These are phyloP conservation scores for Busseola fusca DNA, from an alignment of 2,888 invertebrate species.

Conservation along the genomic window DNA sequence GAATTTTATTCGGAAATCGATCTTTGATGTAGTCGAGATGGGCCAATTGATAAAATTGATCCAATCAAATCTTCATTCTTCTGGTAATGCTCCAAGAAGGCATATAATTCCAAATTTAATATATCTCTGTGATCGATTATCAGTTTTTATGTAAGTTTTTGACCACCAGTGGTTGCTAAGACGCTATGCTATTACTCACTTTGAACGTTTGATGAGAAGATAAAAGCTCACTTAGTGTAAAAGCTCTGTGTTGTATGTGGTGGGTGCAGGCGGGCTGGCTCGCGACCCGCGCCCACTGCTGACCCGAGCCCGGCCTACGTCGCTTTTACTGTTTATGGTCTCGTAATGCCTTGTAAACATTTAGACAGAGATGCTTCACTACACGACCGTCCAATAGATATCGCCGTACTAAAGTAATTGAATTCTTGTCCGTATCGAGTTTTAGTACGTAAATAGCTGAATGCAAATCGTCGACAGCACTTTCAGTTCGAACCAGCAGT, in stretches of 20 bases:
- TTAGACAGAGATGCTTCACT: slow-evolving; percentile 76
- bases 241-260: slow-evolving; percentile 60
- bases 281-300: slow-evolving; percentile 60
- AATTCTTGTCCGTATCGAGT: slow-evolving; percentile 65
- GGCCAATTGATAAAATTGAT: slow-evolving; percentile 39
- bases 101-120: slow-evolving; percentile 28
- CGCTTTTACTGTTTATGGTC: slow-evolving; percentile 73
- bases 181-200: slow-evolving; percentile 46
- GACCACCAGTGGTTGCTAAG: slow-evolving; percentile 13
- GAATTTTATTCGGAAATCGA: slow-evolving; percentile 39
- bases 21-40: slow-evolving; percentile 34
- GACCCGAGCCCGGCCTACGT: slow-evolving; percentile 74
- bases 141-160: slow-evolving; percentile 22
- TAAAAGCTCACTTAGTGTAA: slow-evolving; percentile 55
- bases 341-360: slow-evolving; percentile 76
- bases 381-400: slow-evolving; percentile 74
- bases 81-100: slow-evolving; percentile 6
- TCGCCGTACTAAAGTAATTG: slow-evolving; percentile 70
- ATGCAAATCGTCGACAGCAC: slow-evolving; percentile 69
- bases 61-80: slow-evolving; percentile 31
- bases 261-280: slow-evolving; percentile 55
- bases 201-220: slow-evolving; percentile 45
- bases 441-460: slow-evolving; percentile 70
- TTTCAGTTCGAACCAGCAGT: slow-evolving; percentile 56
- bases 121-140: slow-evolving; percentile 22